Evolutionary conservation across 30 jellyfish, hydroid and myxozoan genomes (phyloP).

Genomic region (Pelagia noctiluca): DNA sequence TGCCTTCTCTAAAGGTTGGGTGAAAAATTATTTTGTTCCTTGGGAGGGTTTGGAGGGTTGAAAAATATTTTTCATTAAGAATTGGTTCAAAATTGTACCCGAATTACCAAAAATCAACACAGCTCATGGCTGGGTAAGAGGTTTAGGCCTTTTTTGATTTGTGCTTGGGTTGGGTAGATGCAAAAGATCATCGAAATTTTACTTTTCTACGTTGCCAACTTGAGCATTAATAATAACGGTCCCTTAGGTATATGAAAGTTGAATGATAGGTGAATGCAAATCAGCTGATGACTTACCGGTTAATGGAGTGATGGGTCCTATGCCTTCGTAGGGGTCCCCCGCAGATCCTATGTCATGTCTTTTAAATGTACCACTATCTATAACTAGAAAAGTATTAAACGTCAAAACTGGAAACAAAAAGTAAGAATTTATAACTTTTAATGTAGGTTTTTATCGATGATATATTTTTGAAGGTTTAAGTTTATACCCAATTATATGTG

Average conservation of each 20-base stretch:
- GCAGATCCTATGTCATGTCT: background rate
- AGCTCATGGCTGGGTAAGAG: background rate
- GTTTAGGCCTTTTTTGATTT: background rate
- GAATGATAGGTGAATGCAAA: background rate
- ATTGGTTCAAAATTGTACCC: no score
- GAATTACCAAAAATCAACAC: no score
- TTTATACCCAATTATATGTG: background rate
- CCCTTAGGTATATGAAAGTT: background rate
- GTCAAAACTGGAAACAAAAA: background rate
- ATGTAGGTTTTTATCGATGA: background rate
- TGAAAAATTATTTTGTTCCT: no score
- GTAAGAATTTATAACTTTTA: background rate
- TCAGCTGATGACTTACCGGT: background rate
- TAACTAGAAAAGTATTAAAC: no score
- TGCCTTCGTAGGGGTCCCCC: slow-evolving; percentile 3
- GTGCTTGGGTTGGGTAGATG: background rate
- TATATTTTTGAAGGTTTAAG: background rate
- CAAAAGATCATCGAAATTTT: background rate
- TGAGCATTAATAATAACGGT: no score
- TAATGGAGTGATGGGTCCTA: background rate
- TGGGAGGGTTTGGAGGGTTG: no score
- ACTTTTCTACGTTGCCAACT: no score
- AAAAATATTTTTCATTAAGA: no score
- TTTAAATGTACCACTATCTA: background rate
- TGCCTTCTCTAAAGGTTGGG: no score